Percentiles rank a stretch among this genome's conserved stretches.
phyloP scores from a whole-genome alignment of 2,797 vertebrate species.

The Odontamblyopus rebecca region DNA sequence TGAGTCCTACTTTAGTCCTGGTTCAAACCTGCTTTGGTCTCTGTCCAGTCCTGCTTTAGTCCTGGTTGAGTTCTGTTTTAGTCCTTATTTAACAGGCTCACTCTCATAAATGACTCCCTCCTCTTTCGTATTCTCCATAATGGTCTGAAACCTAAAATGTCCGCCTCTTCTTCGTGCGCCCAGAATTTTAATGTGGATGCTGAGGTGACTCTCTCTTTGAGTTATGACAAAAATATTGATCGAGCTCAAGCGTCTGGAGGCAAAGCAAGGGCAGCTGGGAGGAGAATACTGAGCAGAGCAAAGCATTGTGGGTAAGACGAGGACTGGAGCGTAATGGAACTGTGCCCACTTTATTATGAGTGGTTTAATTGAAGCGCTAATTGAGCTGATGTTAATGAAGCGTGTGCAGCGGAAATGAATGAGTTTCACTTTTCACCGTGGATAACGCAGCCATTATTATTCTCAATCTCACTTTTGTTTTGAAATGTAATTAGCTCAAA shows the following conservation, averaged over 20 bases:
- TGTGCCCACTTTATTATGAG: not conserved
- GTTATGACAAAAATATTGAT: constrained; percentile 73
- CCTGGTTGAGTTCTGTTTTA: not conserved
- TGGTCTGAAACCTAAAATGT: constrained; percentile 35
- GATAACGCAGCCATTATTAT: constrained; percentile 38
- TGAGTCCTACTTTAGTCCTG: not conserved
- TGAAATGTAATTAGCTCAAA: not conserved
- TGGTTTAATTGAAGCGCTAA: constrained; percentile 28
- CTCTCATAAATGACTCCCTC: constrained; percentile 21
- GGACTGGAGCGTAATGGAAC: not conserved
- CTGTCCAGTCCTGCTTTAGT: not conserved
- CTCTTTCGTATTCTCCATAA: constrained; percentile 54
- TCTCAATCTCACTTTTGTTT: constrained; percentile 7
- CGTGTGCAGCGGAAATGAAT: constrained; percentile 23
- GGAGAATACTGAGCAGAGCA: constrained; percentile 57
- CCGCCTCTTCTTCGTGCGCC: constrained; percentile 35
- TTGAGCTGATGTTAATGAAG: constrained; percentile 24
- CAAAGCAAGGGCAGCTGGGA: constrained; percentile 56
- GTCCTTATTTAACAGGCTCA: not conserved
- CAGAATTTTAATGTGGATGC: constrained; percentile 60
- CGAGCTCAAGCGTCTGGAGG: constrained; percentile 38
- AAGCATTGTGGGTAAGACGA: constrained; percentile 5
- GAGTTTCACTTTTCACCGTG: not conserved
- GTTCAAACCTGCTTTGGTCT: not conserved
- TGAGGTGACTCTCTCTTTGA: constrained; percentile 64